Evolutionary conservation across 2,797 vertebrate genomes (phyloP), one percentile per base, ranked within the genome.

Genomic region (Mormyrops attenuatus): DNA sequence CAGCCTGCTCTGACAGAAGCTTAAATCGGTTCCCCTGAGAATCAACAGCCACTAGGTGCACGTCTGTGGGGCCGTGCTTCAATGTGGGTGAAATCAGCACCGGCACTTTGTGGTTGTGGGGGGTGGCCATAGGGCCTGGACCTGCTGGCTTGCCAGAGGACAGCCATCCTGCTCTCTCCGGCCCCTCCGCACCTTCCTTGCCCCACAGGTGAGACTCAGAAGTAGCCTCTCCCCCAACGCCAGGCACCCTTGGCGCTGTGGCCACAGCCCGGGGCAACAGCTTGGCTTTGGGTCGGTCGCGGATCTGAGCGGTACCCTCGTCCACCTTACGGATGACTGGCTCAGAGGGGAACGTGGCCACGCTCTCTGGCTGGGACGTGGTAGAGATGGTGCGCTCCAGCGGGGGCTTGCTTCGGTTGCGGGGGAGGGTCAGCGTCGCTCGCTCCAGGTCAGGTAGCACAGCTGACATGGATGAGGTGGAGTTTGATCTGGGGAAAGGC

Each of bases 1-100:
- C 97, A 22, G 96, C 95, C 93, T 97, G 97, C 95, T 99, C 99
- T 7, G 97, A 97, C 91, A 99, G 96, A 95, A 99, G 97, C 95
- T 99, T 99, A 93, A 99, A 99, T 91, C 98, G 98, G 94, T 99
- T 99, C 95, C 99, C 98, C 97, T 99, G 98, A 96, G 98, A 99
- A 97, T 99, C 99, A 89, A 98, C 96, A 90, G 97, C 99, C 30
- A 99, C 98, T 88, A 98, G 96, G 94, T 99, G 98, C 92, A 97
- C 97, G 0, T 99, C 98, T 1, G 97, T 96, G n/a, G 98, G 96
- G 94, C 96, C 96, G 94, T 98, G 97, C 94, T 98, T 99, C 91
- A 98, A 94, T 34, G 98, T 98, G 88, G 98, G 99, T 6, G 98
- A 99, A 94, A 99, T 99, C 88, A 99, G 96, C 90, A 99, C 99